Evolutionary conservation across 1,140 invertebrate genomes (phyloP), one percentile per base, ranked within the genome.

Genomic region (Pararge aegeria): DNA sequence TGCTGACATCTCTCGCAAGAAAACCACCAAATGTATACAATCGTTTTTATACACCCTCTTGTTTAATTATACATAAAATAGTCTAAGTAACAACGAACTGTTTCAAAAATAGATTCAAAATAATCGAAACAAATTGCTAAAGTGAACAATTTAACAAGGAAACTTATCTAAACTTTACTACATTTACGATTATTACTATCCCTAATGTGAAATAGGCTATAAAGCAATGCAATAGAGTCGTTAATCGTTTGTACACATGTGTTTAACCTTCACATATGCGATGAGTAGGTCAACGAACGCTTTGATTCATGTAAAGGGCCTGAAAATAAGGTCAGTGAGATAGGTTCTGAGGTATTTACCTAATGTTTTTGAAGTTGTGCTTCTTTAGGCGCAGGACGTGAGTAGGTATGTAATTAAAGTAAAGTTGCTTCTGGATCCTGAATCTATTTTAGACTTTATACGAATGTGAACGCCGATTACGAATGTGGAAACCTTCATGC

Each of bases 211-310:
- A 63, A 48, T 42, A 18, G 48, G 53, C 66, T 44, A 21, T 71
- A 64, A 24, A 0, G 0, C 2, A 15, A 54, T 7, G 5, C n/a
- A 5, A 27, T 73, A 71, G 49, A 62, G 62, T 16, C 56, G 51
- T 55, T 55, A 60, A 60, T 75, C n/a, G 18, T 19, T 46, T 52
- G 19, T 18, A 40, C 24, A 48, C 15, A 58, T 64, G 69, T 71
- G 64, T 64, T 73, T 79, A 71, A 80, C 75, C 80, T 80, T 75
- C 71, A 76, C 68, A 73, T 70, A 68, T 78, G 70, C 71, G 67
- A n/a, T 71, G 71, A 70, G 68, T 78, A 60, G 66, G 76, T 78
- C 76, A 75, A 80, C 59, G 76, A 79, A 73, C 66, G 68, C 52
- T 63, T 57, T 63, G 64, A 66, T 62, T 54, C 58, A 54, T 61